Percentiles rank a stretch among this genome's conserved stretches.
Evolutionary conservation across 2,797 vertebrate species (phyloP).

Genomic region (Pogoniulus pusillus): DNA sequence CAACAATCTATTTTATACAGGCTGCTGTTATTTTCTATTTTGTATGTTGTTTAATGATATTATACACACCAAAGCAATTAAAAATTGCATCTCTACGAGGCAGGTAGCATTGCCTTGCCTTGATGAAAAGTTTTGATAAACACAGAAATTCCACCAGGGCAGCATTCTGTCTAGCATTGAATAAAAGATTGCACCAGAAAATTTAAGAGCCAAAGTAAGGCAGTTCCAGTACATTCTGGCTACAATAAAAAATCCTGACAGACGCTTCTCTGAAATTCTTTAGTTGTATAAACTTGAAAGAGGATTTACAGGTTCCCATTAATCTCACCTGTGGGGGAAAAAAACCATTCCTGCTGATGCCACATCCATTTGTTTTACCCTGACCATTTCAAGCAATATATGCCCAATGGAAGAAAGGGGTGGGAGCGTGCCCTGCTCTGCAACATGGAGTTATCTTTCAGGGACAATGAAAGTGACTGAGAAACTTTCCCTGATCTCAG

Average conservation of each 20-base stretch:
- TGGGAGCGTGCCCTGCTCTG: not conserved
- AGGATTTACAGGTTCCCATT: not conserved
- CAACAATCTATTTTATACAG: conserved; percentile 17
- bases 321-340: not conserved
- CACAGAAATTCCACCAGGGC: not conserved
- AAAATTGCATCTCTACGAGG: not conserved
- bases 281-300: not conserved
- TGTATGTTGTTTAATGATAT: not conserved
- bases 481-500: not conserved
- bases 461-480: not conserved
- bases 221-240: not conserved
- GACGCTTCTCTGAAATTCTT: not conserved
- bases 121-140: not conserved
- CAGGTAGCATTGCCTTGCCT: fast-evolving
- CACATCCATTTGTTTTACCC: not conserved
- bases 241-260: not conserved
- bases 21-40: not conserved
- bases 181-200: not conserved
- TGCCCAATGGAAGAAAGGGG: fast-evolving
- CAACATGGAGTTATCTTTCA: fast-evolving
- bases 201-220: not conserved
- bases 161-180: not conserved
- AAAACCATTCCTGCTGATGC: not conserved
- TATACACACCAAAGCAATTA: not conserved
- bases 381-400: not conserved